phyloP scores from a whole-genome alignment of 2,113 vertebrate species.

The Elephas maximus region DNA sequence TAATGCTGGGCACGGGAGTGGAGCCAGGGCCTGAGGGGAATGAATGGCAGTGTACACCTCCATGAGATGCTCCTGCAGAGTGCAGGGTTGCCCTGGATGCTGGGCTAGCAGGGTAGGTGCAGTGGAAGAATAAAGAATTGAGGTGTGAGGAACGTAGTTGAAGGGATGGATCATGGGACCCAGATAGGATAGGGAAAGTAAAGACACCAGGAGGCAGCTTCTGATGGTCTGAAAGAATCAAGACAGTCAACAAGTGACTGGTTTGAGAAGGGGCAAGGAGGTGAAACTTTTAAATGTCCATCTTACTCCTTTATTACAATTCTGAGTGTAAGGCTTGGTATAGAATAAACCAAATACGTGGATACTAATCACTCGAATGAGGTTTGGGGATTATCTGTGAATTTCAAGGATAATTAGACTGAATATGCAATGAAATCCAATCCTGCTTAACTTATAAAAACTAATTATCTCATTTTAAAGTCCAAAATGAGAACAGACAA shows the following conservation, averaged over 20 bases:
- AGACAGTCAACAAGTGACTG: neutral
- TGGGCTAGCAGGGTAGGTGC: neutral
- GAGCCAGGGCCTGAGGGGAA: neutral
- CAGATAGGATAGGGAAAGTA: neutral
- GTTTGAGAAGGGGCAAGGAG: neutral
- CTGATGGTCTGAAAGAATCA: neutral
- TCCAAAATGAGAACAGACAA: slow-evolving; percentile 58
- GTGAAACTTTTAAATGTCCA: slow-evolving; percentile 3
- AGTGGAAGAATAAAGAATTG: neutral
- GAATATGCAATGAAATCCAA: slow-evolving; percentile 62
- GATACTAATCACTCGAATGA: slow-evolving; percentile 29
- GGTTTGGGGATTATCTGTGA: slow-evolving; percentile 40
- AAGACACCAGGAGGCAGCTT: neutral
- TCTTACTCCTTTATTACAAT: slow-evolving; percentile 3
- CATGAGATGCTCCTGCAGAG: neutral
- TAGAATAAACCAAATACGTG: neutral
- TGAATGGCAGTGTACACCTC: neutral
- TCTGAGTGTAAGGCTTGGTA: slow-evolving; percentile 1
- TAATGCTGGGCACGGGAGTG: neutral
- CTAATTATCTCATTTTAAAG: slow-evolving; percentile 69
- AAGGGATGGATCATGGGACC: neutral
- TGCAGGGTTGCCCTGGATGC: neutral
- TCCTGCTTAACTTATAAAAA: slow-evolving; percentile 59
- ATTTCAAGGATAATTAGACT: slow-evolving; percentile 66
- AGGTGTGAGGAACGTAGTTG: neutral